Evolutionary conservation across 2,888 invertebrate species (phyloP), one percentile per base, ranked within the genome.

Genomic region (Phrixothrix hirtus): DNA sequence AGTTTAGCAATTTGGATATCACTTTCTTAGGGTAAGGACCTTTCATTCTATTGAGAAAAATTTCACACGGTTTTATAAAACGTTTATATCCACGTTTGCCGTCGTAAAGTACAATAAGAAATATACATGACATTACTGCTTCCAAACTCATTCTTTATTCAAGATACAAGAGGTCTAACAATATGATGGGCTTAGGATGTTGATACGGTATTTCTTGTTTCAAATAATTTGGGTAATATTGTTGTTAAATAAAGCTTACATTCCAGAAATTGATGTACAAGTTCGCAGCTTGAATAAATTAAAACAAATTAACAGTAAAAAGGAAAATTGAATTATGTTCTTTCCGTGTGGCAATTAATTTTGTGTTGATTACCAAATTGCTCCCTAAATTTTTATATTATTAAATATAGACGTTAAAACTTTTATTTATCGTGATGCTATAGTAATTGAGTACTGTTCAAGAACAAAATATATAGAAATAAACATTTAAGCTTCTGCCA

Each of bases 321-420:
- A 45, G 15, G 27, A 37, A 36, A 37, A 37, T 45, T 29, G 37
- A 46, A 37, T 37, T 37, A 32, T 38, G 38, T 21, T 25, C 26
- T 43, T 37, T 16, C 30, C 30, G 42, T 31, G 36, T 41, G 32
- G 37, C 44, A 50, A 50, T 50, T 50, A 50, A 50, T 50, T 50
- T 50, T 38, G 15, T 26, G 43, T 32, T 43, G 26, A 17, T 44
- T 15, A 17, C 27, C 29, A 32, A 14, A 30, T 31, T 38, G 34
- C 27, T 46, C 45, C 46, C 12, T 41, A 51, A 52, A 52, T 34
- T 52, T 52, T 35, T 43, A 44, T 38, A 50, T 50, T 52, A 52
- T 52, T 52, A 46, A 46, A 52, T 52, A 41, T 39, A 37, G 17
- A 29, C 45, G 58, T 57, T 46, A 57, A 55, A 63, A 59, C 60